phyloP scores from a whole-genome alignment of 2,888 invertebrate species.

The Mystacides longicornis region DNA sequence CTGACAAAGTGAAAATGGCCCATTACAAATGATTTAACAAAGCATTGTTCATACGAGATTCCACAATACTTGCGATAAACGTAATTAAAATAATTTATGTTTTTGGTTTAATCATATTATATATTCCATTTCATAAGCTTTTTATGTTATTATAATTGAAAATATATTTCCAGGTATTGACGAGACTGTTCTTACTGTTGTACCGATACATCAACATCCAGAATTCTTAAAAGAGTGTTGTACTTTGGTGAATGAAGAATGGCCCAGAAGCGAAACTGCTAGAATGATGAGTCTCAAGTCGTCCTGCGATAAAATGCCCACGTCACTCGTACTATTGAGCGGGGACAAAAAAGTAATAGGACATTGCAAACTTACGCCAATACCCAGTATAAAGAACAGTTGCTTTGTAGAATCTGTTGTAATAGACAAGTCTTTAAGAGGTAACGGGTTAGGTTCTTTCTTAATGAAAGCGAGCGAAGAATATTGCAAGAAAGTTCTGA shows the following conservation, averaged over 20 bases:
- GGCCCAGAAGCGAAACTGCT: conserved; percentile 76
- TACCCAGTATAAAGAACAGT: conserved; percentile 60
- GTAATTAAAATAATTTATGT: too few species aligned
- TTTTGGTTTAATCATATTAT: not conserved
- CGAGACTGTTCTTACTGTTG: conserved; percentile 35
- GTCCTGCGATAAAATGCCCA: conserved; percentile 66
- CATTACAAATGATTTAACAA: too few species aligned
- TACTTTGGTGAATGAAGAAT: conserved; percentile 75
- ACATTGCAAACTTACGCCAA: conserved; percentile 70
- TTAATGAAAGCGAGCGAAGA: conserved; percentile 69
- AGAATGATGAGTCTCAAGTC: conserved; percentile 66
- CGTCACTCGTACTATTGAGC: conserved; percentile 60
- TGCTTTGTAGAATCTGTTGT: conserved; percentile 80
- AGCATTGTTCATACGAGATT: too few species aligned
- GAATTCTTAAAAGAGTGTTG: conserved; percentile 66
- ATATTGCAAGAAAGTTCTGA: conserved; percentile 57
- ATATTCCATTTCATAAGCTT: not conserved
- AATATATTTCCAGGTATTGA: conserved; percentile 21
- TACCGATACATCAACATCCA: conserved; percentile 65
- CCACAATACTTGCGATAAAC: too few species aligned
- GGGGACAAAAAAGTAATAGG: conserved; percentile 55
- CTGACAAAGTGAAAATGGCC: too few species aligned
- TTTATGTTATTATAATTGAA: too few species aligned
- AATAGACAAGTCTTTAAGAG: conserved; percentile 61
- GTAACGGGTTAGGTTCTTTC: conserved; percentile 68